A percentile compares a stretch with the other conserved stretches of the same genome.
Conservation (phyloP, 2,113 vertebrate genomes). For the human (Homo sapiens) region DNA sequence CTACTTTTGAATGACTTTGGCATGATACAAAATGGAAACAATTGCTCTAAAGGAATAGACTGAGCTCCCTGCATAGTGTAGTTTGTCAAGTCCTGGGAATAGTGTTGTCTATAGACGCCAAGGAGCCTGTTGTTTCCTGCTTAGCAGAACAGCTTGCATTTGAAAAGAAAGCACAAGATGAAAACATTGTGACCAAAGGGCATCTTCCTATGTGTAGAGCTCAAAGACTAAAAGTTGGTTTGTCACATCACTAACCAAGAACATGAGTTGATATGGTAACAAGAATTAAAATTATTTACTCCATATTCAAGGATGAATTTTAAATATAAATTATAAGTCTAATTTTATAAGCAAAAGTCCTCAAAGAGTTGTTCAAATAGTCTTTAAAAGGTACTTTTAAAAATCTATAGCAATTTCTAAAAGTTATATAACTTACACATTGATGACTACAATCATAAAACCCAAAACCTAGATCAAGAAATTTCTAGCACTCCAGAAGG, state of each 20-base stretch:
- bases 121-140: not conserved
- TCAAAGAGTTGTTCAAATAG: not conserved
- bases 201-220: not conserved
- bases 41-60: not conserved
- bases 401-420: not conserved
- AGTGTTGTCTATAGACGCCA: not conserved
- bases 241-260: constrained; percentile 12
- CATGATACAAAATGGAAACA: not conserved
- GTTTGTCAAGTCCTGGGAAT: not conserved
- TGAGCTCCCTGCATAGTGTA: not conserved
- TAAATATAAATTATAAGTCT: constrained; percentile 14
- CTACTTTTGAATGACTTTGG: not conserved
- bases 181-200: not conserved
- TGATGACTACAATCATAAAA: not conserved
- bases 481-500: not conserved
- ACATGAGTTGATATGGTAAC: not conserved
- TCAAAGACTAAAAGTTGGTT: not conserved
- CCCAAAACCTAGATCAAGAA: not conserved
- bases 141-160: constrained; percentile 11
- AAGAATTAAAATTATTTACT: not conserved
- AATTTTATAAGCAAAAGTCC: not conserved
- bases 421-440: not conserved
- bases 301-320: constrained; percentile 9
- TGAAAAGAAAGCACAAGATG: not conserved
- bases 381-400: not conserved